Percentiles rank a stretch among this genome's conserved stretches.
phyloP scores from a whole-genome alignment of 2,888 invertebrate genomes.

The Sinohyriopsis cumingii region DNA sequence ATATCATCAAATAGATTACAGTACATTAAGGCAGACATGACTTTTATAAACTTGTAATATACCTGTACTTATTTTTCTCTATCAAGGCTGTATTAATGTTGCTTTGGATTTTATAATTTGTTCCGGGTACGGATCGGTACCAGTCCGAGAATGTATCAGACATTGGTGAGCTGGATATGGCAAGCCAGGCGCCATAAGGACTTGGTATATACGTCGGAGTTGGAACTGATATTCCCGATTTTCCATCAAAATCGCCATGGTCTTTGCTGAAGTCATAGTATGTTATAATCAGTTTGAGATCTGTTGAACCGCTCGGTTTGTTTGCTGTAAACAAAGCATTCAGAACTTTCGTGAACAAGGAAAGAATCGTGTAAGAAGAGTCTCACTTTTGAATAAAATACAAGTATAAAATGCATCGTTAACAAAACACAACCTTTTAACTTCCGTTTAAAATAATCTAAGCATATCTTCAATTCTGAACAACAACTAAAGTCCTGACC shows the following conservation, averaged over 20 bases:
- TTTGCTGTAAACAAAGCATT: not conserved
- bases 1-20: no score
- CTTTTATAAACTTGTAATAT: no score
- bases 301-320: slow-evolving; percentile 15
- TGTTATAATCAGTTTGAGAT: slow-evolving; percentile 25
- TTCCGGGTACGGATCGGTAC: slow-evolving; percentile 35
- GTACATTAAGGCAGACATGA: no score
- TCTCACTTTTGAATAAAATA: no score
- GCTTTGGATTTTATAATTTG: slow-evolving; percentile 24
- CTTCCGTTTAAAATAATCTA: no score
- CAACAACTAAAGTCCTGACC: no score
- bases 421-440: no score
- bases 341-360: no score
- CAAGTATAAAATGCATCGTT: no score
- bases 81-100: slow-evolving; percentile 20
- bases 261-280: slow-evolving; percentile 46
- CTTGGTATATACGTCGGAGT: slow-evolving; percentile 46
- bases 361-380: no score
- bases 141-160: slow-evolving; percentile 58
- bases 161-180: slow-evolving; percentile 41
- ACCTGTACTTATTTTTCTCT: no score
- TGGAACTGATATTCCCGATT: slow-evolving; percentile 19
- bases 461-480: no score
- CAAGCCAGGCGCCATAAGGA: slow-evolving; percentile 50
- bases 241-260: slow-evolving; percentile 34